Percentiles rank a stretch among this genome's conserved stretches.
Conservation (phyloP, 2,888 invertebrate species). For the Cylloceria caligata region DNA sequence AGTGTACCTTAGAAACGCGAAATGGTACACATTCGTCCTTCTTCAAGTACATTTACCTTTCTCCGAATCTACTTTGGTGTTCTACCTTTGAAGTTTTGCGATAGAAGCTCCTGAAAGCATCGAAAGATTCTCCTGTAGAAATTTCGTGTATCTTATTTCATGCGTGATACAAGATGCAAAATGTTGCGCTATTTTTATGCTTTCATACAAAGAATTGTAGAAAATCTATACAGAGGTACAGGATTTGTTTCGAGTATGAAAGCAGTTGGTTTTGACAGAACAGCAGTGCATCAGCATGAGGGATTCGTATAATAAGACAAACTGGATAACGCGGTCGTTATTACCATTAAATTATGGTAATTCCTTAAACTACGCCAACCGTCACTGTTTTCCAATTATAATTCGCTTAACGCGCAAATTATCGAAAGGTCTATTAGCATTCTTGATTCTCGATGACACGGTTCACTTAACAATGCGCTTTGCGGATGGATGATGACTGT, state of each 20-base stretch:
- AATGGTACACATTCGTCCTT: background rate
- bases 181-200: background rate
- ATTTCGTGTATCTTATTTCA: background rate
- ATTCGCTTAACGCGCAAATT: slow-evolving; percentile 30
- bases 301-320: background rate
- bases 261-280: too few species aligned
- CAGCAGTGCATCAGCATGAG: too few species aligned
- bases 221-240: background rate
- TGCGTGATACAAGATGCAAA: background rate
- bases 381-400: slow-evolving; percentile 23
- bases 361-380: background rate
- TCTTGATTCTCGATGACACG: slow-evolving; percentile 41
- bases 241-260: background rate
- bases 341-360: slow-evolving; percentile 41
- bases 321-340: slow-evolving; percentile 7
- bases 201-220: background rate
- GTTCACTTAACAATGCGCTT: slow-evolving; percentile 26
- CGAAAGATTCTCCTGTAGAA: slow-evolving; percentile 2
- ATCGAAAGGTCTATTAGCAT: slow-evolving; percentile 46
- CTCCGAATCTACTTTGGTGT: background rate
- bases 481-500: background rate
- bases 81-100: slow-evolving; percentile 13
- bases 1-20: slow-evolving; percentile 8
- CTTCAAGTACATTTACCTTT: background rate
- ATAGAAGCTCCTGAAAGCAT: slow-evolving; percentile 21